phyloP scores from a whole-genome alignment of 2,113 vertebrate species.

The Platichthys flesus region DNA sequence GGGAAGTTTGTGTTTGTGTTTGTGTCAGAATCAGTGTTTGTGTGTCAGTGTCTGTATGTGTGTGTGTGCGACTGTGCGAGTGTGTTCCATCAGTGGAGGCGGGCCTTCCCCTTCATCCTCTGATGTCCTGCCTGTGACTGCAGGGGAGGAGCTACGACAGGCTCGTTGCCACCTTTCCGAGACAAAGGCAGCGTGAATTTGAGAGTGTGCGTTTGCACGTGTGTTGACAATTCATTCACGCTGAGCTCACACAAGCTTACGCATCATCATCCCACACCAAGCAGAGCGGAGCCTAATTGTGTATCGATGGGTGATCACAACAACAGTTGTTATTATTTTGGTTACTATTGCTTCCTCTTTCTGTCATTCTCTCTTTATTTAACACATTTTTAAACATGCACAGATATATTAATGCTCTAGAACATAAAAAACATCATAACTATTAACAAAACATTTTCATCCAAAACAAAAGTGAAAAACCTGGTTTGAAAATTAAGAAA shows the following conservation, averaged over 20 bases:
- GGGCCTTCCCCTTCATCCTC: constrained; percentile 46
- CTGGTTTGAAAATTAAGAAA: neutral
- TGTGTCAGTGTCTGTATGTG: neutral
- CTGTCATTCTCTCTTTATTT: neutral
- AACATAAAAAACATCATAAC: neutral
- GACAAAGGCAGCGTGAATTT: constrained; percentile 70
- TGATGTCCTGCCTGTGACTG: constrained; percentile 62
- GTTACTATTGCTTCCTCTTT: neutral
- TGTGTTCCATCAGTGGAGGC: constrained; percentile 36
- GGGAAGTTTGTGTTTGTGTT: constrained; percentile 12
- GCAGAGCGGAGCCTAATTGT: neutral
- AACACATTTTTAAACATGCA: neutral
- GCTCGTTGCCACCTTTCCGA: constrained; percentile 67
- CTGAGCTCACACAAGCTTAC: neutral
- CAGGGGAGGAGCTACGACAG: constrained; percentile 72
- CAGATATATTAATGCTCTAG: neutral
- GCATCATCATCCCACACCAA: neutral
- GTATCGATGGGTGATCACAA: neutral
- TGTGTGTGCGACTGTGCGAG: constrained; percentile 17
- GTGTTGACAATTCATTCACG: constrained; percentile 49
- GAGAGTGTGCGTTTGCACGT: constrained; percentile 23
- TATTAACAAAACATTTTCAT: neutral
- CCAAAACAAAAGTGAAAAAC: neutral
- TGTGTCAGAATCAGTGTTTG: constrained; percentile 5
- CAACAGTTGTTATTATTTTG: constrained; percentile 2